Evolutionary conservation across 2,888 invertebrate species (phyloP), one percentile per base, ranked within the genome.

Genomic region (Xylophagus ater): DNA sequence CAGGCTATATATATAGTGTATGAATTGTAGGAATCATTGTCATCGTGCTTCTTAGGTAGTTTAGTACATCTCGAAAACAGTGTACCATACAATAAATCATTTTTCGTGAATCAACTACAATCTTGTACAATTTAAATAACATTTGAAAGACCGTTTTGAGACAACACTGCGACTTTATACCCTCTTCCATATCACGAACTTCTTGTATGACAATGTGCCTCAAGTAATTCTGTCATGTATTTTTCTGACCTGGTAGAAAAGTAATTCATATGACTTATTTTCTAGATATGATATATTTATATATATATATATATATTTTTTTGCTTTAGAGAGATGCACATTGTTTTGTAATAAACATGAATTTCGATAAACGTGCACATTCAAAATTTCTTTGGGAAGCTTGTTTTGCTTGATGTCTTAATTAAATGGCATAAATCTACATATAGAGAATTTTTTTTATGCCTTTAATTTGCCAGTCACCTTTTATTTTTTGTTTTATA

Each of bases 91-190:
- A n/a, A n/a, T 46, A 47, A 49, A 49, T 49, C 49, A 49, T 47
- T 47, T 47, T 47, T 49, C 49, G 49, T 49, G 49, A 46, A 49
- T 49, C 49, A 47, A 44, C 42, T 42, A n/a, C 43, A 41, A 47
- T 47, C 47, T 49, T 49, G 47, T 49, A 45, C 17, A 33, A 33
- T 26, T 28, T 24, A 33, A 39, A 19, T 19, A 32, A 28, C 26
- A 18, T 19, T 39, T 19, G 39, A 21, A 39, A 29, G 14, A 34
- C 34, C 26, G 33, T 39, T 34, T 33, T 15, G 33, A 26, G n/a
- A n/a, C n/a, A n/a, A n/a, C n/a, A n/a, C n/a, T n/a, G n/a, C n/a
- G n/a, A n/a, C n/a, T n/a, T n/a, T n/a, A n/a, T n/a, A n/a, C n/a
- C n/a, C n/a, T n/a, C n/a, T n/a, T n/a, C n/a, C 14, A 30, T 15